Conservation (phyloP, 1,140 invertebrate species). For the Drosophila virilis region DNA sequence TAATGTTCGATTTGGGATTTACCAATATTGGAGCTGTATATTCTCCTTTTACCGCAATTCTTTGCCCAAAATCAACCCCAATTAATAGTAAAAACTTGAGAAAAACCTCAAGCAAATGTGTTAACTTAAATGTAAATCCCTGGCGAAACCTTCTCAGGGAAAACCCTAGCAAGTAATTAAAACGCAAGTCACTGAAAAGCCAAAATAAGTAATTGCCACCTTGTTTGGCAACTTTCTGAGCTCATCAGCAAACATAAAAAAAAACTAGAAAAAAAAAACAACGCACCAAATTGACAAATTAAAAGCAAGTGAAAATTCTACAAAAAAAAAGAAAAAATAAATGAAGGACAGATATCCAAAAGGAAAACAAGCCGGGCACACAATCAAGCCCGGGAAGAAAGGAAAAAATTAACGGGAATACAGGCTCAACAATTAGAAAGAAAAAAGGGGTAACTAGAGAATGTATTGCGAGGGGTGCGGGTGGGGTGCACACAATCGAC, state of each 20-base stretch:
- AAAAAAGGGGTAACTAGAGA: conserved; percentile 29
- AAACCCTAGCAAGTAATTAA: conserved; percentile 57
- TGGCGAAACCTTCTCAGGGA: background rate
- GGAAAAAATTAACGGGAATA: conserved; percentile 23
- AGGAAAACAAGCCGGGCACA: conserved; percentile 54
- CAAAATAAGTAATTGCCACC: conserved; percentile 80
- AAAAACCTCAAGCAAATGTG: conserved; percentile 6
- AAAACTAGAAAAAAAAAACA: conserved; percentile 10
- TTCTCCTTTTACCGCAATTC: too few relatives aligned
- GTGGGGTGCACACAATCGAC: conserved; percentile 54
- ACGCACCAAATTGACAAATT: conserved; percentile 74
- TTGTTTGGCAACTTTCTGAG: conserved; percentile 64
- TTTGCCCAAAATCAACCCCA: background rate
- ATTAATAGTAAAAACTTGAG: background rate
- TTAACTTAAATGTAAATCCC: conserved; percentile 11
- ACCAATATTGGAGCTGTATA: too few relatives aligned
- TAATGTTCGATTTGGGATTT: too few relatives aligned
- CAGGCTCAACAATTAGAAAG: conserved; percentile 62
- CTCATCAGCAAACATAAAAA: conserved; percentile 65
- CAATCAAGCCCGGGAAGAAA: conserved; percentile 68
- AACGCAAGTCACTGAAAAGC: conserved; percentile 45
- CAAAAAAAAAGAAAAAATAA: conserved; percentile 29
- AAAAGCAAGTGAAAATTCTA: conserved; percentile 71
- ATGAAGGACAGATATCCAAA: conserved; percentile 46
- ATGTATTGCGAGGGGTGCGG: background rate